These are phyloP conservation scores for Nebria brevicollis DNA, from an alignment of 2,888 invertebrate species.

Conservation along the genomic window DNA sequence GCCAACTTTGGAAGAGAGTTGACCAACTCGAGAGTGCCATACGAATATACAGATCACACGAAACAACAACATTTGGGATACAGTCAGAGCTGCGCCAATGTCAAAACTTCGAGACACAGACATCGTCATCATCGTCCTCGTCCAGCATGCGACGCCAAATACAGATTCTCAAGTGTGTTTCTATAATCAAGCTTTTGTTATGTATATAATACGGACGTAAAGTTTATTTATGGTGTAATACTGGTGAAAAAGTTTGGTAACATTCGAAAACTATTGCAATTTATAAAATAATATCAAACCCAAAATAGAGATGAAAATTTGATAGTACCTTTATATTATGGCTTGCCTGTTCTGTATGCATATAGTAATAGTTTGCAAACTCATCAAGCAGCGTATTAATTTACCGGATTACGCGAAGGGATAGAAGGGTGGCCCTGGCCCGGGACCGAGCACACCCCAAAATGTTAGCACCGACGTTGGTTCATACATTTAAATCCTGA, in stretches of 20 bases:
- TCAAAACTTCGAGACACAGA: background rate
- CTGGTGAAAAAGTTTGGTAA: no score
- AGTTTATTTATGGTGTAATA: no score
- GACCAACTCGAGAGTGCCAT: background rate
- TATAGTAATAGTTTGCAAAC: conserved; percentile 23
- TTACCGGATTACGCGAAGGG: conserved; percentile 27
- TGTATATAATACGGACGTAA: background rate
- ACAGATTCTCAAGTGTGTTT: background rate
- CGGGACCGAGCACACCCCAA: background rate
- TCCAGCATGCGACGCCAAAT: background rate
- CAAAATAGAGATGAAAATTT: background rate
- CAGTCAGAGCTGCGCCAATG: background rate
- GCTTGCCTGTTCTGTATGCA: background rate
- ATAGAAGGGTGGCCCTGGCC: background rate
- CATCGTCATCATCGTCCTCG: background rate
- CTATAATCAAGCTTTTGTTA: background rate
- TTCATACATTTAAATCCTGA: conserved; percentile 30
- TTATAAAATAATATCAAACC: background rate
- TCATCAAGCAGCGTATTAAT: conserved; percentile 34
- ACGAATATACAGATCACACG: background rate
- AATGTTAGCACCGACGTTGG: background rate
- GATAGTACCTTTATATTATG: background rate
- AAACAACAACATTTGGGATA: background rate
- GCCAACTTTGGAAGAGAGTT: background rate
- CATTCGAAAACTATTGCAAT: background rate